A percentile compares a stretch with the other conserved stretches of the same genome.
phyloP scores from a whole-genome alignment of 53 echinoderm and acorn worm genomes.

The Henricia sp. region DNA sequence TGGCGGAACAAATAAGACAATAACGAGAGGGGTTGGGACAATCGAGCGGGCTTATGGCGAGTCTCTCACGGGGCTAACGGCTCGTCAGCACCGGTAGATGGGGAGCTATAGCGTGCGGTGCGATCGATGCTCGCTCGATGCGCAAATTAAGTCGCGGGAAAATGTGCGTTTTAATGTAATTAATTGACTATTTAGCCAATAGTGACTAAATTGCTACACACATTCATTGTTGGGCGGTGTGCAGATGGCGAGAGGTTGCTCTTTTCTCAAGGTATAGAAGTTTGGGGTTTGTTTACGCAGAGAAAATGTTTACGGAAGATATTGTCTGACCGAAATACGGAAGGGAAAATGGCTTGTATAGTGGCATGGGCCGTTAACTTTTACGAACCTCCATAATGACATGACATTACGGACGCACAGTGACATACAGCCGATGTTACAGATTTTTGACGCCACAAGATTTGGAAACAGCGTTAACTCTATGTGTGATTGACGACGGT shows the following conservation, averaged over 20 bases:
- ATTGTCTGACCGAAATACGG: neutral
- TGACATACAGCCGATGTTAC: too few species aligned
- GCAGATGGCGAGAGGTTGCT: constrained; percentile 31
- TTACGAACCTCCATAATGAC: too few species aligned
- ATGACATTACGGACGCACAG: too few species aligned
- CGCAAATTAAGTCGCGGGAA: constrained; percentile 47
- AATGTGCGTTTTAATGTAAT: constrained; percentile 51
- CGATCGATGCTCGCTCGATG: constrained; percentile 51
- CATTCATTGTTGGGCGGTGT: neutral
- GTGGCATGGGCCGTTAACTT: neutral
- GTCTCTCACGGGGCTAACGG: constrained; percentile 57
- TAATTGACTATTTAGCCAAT: constrained; percentile 59
- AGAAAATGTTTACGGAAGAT: neutral
- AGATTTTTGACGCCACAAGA: too few species aligned
- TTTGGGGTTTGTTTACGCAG: neutral
- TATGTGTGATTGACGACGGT: too few species aligned
- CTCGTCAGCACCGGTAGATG: constrained; percentile 47
- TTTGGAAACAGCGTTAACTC: too few species aligned
- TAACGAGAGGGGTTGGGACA: constrained; percentile 25
- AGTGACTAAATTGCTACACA: constrained; percentile 59
- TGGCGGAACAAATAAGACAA: constrained; percentile 53
- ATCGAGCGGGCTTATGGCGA: constrained; percentile 57
- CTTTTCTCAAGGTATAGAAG: constrained; percentile 21
- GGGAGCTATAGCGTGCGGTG: neutral
- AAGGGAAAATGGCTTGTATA: neutral